These are phyloP conservation scores for Drosophila quinaria DNA, from an alignment of 2,888 invertebrate genomes.

Conservation along the genomic window DNA sequence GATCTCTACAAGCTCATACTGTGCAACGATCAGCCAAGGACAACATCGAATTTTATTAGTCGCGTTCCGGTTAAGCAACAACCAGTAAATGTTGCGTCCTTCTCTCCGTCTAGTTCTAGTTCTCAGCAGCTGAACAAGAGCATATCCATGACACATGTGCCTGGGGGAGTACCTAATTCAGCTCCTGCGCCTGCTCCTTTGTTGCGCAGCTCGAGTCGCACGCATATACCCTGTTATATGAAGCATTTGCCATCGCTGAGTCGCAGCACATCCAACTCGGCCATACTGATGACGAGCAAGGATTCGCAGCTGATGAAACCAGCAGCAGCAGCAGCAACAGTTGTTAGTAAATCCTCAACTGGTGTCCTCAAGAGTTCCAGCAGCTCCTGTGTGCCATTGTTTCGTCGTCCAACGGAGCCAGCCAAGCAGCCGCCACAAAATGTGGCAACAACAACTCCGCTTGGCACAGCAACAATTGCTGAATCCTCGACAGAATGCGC, in stretches of 20 bases:
- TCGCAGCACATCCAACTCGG: slow-evolving; percentile 85
- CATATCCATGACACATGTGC: slow-evolving; percentile 84
- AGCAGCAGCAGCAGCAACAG: slow-evolving; percentile 27
- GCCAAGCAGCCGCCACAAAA: slow-evolving; percentile 22
- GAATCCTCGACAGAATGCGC: slow-evolving; percentile 66
- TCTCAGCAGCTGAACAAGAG: slow-evolving; percentile 81
- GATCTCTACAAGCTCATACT: slow-evolving; percentile 85
- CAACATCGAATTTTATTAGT: slow-evolving; percentile 56
- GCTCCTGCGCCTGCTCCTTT: slow-evolving; percentile 30
- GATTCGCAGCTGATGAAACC: slow-evolving; percentile 12
- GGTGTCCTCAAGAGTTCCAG: slow-evolving; percentile 84
- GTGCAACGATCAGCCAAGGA: slow-evolving; percentile 82
- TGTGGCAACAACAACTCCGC: slow-evolving; percentile 9
- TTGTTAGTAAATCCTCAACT: slow-evolving; percentile 22
- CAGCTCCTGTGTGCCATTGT: slow-evolving; percentile 84
- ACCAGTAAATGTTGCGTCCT: slow-evolving; percentile 5
- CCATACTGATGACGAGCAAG: slow-evolving; percentile 71
- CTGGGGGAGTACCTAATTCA: slow-evolving; percentile 38
- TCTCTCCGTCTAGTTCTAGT: too few relatives aligned
- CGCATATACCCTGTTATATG: slow-evolving; percentile 85
- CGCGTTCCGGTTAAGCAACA: slow-evolving; percentile 78
- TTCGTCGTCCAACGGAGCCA: slow-evolving; percentile 67
- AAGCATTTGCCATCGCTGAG: slow-evolving; percentile 83
- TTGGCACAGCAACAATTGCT: slow-evolving; percentile 45
- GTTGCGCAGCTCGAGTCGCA: slow-evolving; percentile 80